A percentile compares a stretch with the other conserved stretches of the same genome.
Conservation (phyloP, 1,140 invertebrate species). For the Aphaenogaster rudis region DNA sequence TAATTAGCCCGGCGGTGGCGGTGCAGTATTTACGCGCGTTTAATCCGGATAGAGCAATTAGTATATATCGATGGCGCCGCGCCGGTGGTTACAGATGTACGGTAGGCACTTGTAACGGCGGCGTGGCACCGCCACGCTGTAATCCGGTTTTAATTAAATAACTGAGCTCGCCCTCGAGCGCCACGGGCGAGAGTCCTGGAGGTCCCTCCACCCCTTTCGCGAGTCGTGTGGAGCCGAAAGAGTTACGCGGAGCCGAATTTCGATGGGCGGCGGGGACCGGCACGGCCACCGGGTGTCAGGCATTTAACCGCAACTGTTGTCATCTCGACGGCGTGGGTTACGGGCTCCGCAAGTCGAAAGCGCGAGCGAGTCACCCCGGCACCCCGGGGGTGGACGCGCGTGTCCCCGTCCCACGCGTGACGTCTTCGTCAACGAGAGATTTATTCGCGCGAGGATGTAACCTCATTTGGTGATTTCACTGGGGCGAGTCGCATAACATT, state of each 20-base stretch:
- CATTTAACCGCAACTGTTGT: conserved; percentile 87
- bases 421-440: conserved; percentile 52
- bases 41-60: conserved; percentile 82
- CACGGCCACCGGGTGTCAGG: conserved; percentile 76
- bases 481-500: not conserved
- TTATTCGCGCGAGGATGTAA: conserved; percentile 32
- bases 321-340: conserved; percentile 82
- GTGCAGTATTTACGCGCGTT: conserved; percentile 76
- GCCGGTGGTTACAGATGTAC: conserved; percentile 72
- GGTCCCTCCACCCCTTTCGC: conserved; percentile 29
- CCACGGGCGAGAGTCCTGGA: conserved; percentile 16
- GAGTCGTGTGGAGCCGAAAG: conserved; percentile 32
- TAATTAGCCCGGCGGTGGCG: conserved; percentile 72
- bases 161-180: conserved; percentile 69
- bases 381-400: conserved; percentile 3
- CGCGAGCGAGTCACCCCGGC: conserved; percentile 20
- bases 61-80: conserved; percentile 73
- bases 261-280: conserved; percentile 32
- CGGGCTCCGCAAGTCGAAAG: conserved; percentile 63
- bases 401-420: conserved; percentile 1
- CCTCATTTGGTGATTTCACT: not conserved
- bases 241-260: conserved; percentile 45
- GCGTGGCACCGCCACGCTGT: conserved; percentile 69
- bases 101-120: conserved; percentile 61
- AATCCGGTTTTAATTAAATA: conserved; percentile 86